Percentiles rank a stretch among this genome's conserved stretches.
Evolutionary conservation across 2,113 vertebrate species (phyloP).

Genomic region (Lonchura striata): DNA sequence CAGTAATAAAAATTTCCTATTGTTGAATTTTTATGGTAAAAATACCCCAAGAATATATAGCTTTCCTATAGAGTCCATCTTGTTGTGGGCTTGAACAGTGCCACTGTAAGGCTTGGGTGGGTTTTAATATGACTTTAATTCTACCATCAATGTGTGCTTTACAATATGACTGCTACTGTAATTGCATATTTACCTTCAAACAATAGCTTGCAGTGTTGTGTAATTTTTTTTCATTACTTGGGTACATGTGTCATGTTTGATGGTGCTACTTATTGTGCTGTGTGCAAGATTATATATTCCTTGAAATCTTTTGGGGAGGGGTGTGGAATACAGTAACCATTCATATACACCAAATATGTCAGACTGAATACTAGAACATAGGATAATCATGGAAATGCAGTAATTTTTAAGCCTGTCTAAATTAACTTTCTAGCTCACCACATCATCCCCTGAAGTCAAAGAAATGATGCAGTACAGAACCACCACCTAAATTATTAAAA

Average conservation of each 20-base stretch:
- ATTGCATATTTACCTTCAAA: not conserved
- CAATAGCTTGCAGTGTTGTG: not conserved
- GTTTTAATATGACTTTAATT: not conserved
- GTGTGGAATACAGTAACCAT: not conserved
- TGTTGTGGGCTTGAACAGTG: not conserved
- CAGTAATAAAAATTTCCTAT: not conserved
- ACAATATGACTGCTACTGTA: not conserved
- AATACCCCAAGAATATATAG: not conserved
- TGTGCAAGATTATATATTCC: not conserved
- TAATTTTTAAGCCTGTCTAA: not conserved
- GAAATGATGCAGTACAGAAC: constrained; percentile 1
- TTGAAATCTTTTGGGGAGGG: not conserved
- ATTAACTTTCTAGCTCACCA: not conserved
- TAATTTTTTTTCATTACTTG: not conserved
- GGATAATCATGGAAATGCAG: not conserved
- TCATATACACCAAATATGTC: not conserved
- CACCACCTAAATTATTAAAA: constrained; percentile 47
- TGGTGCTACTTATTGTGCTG: not conserved
- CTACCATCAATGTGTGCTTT: not conserved
- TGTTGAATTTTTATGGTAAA: not conserved
- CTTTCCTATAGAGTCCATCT: not conserved
- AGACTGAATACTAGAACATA: not conserved
- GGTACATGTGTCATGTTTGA: not conserved
- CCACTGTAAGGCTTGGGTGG: not conserved
- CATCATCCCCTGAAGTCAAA: constrained; percentile 31